A percentile compares a stretch with the other conserved stretches of the same genome.
These are phyloP conservation scores for Scaptomyza polygonia DNA, from an alignment of 2,888 invertebrate genomes.

Conservation along the genomic window DNA sequence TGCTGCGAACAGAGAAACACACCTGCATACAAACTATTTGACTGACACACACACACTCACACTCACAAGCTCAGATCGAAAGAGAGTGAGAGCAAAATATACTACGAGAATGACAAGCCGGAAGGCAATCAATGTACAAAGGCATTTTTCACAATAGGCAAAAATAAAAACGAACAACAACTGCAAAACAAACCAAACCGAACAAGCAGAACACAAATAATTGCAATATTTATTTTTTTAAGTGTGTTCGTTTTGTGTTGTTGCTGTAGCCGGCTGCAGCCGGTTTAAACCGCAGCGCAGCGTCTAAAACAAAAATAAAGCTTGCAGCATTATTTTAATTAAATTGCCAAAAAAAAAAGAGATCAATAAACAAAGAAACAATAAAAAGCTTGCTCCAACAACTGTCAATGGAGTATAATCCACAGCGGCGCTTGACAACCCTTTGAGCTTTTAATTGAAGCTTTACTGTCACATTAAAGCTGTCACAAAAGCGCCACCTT, in stretches of 20 bases:
- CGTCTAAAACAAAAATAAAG: constrained; percentile 32
- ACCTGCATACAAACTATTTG: constrained; percentile 10
- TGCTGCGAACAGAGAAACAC: constrained; percentile 17
- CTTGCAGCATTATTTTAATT: constrained; percentile 68
- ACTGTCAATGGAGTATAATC: constrained; percentile 25
- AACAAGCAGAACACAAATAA: constrained; percentile 54
- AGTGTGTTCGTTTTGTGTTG: constrained; percentile 22
- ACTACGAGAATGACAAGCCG: constrained; percentile 32
- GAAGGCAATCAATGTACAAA: constrained; percentile 55
- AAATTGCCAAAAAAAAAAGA: constrained; percentile 18
- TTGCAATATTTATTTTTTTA: constrained; percentile 48
- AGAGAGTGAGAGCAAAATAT: not conserved
- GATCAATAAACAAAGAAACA: not conserved
- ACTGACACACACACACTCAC: not conserved
- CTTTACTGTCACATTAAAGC: constrained; percentile 18
- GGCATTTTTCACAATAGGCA: constrained; percentile 30
- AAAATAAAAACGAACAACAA: not conserved
- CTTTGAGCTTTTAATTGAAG: constrained; percentile 47
- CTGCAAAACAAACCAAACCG: constrained; percentile 18
- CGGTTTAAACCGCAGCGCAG: constrained; percentile 59
- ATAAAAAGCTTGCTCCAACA: constrained; percentile 14
- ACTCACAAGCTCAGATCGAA: not conserved
- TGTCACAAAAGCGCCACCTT: constrained; percentile 48
- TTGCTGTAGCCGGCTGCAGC: constrained; percentile 55
- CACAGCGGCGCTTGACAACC: constrained; percentile 29